Evolutionary conservation across 2,113 vertebrate genomes (phyloP).

Genomic region (Emydocephalus ijimae): DNA sequence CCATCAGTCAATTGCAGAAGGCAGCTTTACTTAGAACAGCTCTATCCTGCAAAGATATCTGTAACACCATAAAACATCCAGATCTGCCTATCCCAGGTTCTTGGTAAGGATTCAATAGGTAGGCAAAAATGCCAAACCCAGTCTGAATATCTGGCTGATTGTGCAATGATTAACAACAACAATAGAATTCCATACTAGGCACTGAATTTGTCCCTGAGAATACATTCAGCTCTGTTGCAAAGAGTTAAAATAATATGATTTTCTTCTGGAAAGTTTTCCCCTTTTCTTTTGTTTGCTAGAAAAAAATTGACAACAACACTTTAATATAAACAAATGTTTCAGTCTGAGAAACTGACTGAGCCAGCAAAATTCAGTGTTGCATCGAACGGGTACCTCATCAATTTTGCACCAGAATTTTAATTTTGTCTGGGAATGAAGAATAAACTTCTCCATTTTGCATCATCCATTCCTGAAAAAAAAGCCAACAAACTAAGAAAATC

Average conservation of each 20-base stretch:
- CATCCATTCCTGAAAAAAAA: slow-evolving; percentile 16
- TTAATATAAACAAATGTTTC: slow-evolving; percentile 16
- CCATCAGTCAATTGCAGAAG: too few species aligned
- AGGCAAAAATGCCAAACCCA: too few species aligned
- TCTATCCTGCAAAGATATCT: too few species aligned
- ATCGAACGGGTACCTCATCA: slow-evolving; percentile 16
- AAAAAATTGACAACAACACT: slow-evolving; percentile 16
- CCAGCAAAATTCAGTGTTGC: slow-evolving; percentile 16
- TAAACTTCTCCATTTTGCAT: not conserved
- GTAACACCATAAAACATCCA: too few species aligned
- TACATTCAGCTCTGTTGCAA: not conserved
- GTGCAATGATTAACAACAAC: too few species aligned
- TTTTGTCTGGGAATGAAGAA: slow-evolving; percentile 27
- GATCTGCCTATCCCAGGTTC: too few species aligned
- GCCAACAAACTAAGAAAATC: slow-evolving; percentile 56
- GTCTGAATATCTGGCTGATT: too few species aligned
- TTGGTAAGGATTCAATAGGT: too few species aligned
- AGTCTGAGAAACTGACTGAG: slow-evolving; percentile 2
- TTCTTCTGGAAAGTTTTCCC: not conserved
- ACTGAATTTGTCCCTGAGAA: slow-evolving; percentile 15
- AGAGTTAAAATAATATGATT: slow-evolving; percentile 26
- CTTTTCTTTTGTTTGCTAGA: not conserved
- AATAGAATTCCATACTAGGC: not conserved
- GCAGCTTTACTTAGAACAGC: too few species aligned
- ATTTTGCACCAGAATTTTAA: slow-evolving; percentile 4